Percentiles rank a stretch among this genome's conserved stretches.
phyloP scores from a whole-genome alignment of 2,113 vertebrate species.

The Macrotus californicus region DNA sequence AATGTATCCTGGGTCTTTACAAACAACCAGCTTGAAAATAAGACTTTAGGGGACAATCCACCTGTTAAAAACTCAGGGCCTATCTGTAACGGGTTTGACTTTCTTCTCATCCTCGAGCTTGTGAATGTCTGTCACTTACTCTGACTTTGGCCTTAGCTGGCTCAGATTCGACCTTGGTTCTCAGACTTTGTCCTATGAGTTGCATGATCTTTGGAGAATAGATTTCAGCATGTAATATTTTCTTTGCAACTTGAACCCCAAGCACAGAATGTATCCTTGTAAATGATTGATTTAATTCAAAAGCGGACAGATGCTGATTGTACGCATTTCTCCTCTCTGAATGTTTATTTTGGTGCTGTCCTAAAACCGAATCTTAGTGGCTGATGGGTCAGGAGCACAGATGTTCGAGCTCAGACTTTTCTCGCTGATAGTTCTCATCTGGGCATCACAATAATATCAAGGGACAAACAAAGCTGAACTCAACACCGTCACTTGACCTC shows the following conservation, averaged over 20 bases:
- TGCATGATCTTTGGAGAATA: background rate
- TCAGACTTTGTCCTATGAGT: background rate
- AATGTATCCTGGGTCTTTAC: background rate
- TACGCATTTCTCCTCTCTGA: background rate
- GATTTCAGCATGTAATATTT: background rate
- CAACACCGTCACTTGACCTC: conserved; percentile 24
- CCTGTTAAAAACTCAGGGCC: background rate
- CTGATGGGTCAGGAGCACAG: background rate
- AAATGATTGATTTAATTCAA: background rate
- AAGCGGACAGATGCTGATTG: background rate
- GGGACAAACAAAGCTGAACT: conserved; percentile 34
- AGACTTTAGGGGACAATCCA: background rate
- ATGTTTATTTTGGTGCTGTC: background rate
- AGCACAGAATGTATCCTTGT: background rate
- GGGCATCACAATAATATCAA: background rate
- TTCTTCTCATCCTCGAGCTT: background rate
- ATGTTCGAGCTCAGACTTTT: background rate
- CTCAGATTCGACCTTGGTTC: background rate
- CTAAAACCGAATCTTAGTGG: background rate
- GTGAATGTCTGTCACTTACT: background rate
- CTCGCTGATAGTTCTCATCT: conserved; percentile 23
- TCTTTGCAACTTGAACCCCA: conserved; percentile 45
- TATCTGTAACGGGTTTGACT: background rate
- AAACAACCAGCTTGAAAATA: background rate
- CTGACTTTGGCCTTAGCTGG: background rate